Evolutionary conservation across 92 coral and sea anemone genomes (phyloP), one percentile per base, ranked within the genome.

Genomic region (Palythoa grandis): DNA sequence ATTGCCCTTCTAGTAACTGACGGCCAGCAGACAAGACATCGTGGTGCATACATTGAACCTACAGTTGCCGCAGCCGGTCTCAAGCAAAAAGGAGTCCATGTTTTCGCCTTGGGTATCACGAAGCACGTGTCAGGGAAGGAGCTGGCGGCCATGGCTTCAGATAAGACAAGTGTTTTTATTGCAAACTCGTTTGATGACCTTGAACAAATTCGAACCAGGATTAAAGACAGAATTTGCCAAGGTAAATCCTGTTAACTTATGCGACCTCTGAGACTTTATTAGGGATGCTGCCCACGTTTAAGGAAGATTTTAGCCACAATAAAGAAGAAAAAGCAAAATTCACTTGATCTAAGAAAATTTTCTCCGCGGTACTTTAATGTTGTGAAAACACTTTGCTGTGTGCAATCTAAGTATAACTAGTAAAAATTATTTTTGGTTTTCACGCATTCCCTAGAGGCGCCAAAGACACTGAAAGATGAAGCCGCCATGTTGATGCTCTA

Each of bases 141-240:
- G 10, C 74, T 80, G 39, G 10, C 16, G 19, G 85, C 19, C 24
- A 63, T 80, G 61, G 74, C 85, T 3, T 40, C 85, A 29, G 47
- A 80, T 67, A 29, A 35, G 6, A 66, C 25, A 29, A 80, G 61
- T 80, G 74, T 65, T 29, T 80, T 80, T 43, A 66, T 19, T 80
- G 61, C 75, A 39, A 25, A 66, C 24, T 80, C 85, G 23, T 80
- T 80, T 66, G 85, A 80, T 65, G 85, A 80, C 24, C 85, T 80
- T n/a, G 56, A 25, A 66, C 74, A 70, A 80, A 39, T 80, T 48
- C 72, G 20, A 48, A 25, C 16, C 47, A 43, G 0, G 23, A 14
- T 80, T 47, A 47, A 68, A 68, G 72, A 22, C 5, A 67, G 52
- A 67, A 65, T 80, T 12, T 80, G 85, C 58, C 16, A 80, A 80